These are phyloP conservation scores for Clavelina lepadiformis DNA, from an alignment of 23 tunicate genomes.

Conservation along the genomic window DNA sequence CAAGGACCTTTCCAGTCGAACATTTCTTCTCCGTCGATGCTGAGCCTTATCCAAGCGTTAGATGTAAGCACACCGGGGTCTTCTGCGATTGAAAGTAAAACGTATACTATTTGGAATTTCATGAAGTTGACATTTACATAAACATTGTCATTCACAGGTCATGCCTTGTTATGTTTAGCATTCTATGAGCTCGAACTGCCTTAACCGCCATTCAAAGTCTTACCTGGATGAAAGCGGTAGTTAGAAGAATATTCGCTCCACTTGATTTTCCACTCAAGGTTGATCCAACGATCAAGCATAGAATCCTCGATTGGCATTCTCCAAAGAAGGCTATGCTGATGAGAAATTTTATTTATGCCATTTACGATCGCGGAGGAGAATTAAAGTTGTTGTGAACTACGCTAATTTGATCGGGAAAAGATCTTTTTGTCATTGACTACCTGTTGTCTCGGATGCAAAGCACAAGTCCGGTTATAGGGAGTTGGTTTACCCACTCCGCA, in stretches of 20 bases:
- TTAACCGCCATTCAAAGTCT: neutral
- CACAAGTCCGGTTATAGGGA: conserved; percentile 25
- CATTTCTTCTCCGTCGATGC: conserved; percentile 28
- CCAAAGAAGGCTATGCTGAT: conserved; percentile 19
- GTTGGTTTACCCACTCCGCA: conserved; percentile 6
- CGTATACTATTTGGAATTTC: neutral
- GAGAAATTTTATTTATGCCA: too few species aligned
- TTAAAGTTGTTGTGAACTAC: too few species aligned
- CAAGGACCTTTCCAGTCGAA: conserved; percentile 88
- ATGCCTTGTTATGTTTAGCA: neutral
- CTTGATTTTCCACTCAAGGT: conserved; percentile 70
- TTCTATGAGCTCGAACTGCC: neutral
- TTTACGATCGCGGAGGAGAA: too few species aligned
- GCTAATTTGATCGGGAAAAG: too few species aligned
- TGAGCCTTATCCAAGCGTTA: conserved; percentile 73
- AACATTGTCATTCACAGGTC: neutral
- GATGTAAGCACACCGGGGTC: conserved; percentile 36
- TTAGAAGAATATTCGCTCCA: conserved; percentile 62
- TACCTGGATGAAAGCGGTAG: neutral
- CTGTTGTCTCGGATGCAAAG: conserved; percentile 59
- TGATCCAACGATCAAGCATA: conserved; percentile 58
- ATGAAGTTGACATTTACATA: neutral
- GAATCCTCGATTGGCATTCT: conserved; percentile 32
- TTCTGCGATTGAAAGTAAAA: neutral
- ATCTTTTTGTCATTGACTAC: conserved; percentile 19